These are phyloP conservation scores for Druon quercuslanigerum DNA, from an alignment of 1,140 invertebrate species.

Conservation along the genomic window DNA sequence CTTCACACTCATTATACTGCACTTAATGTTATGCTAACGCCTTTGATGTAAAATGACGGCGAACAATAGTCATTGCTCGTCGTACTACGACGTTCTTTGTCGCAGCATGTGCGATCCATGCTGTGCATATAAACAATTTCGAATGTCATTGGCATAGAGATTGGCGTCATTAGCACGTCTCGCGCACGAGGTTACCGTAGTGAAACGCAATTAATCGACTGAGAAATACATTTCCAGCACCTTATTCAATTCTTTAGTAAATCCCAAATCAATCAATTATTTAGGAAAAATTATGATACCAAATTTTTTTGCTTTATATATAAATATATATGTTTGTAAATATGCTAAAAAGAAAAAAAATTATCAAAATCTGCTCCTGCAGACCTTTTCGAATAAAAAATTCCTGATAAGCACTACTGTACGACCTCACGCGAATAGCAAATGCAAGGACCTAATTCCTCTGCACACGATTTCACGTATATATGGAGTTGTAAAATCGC, in stretches of 20 bases:
- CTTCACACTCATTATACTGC: not conserved
- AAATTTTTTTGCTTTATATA: too few species aligned
- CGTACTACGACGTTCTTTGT: constrained; percentile 28
- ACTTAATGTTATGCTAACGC: constrained; percentile 16
- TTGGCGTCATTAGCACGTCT: constrained; percentile 36
- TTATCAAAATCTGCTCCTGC: too few species aligned
- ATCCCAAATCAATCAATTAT: too few species aligned
- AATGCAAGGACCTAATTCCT: not conserved
- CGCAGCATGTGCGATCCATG: constrained; percentile 20
- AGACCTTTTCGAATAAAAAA: too few species aligned
- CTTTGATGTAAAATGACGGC: constrained; percentile 19
- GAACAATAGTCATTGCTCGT: constrained; percentile 20
- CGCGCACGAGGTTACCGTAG: constrained; percentile 6
- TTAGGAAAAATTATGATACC: too few species aligned
- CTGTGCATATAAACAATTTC: constrained; percentile 35
- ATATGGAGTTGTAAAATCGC: constrained; percentile 31
- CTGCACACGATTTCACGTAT: not conserved
- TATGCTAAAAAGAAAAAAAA: too few species aligned
- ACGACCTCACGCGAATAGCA: too few species aligned
- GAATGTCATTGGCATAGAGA: constrained; percentile 38
- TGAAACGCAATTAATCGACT: constrained; percentile 12
- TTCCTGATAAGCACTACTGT: too few species aligned
- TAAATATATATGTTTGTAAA: too few species aligned
- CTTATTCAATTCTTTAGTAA: too few species aligned
- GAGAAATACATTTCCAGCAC: not conserved